phyloP scores from a whole-genome alignment of 2,113 vertebrate species.

The Oxygymnocypris stewartii region DNA sequence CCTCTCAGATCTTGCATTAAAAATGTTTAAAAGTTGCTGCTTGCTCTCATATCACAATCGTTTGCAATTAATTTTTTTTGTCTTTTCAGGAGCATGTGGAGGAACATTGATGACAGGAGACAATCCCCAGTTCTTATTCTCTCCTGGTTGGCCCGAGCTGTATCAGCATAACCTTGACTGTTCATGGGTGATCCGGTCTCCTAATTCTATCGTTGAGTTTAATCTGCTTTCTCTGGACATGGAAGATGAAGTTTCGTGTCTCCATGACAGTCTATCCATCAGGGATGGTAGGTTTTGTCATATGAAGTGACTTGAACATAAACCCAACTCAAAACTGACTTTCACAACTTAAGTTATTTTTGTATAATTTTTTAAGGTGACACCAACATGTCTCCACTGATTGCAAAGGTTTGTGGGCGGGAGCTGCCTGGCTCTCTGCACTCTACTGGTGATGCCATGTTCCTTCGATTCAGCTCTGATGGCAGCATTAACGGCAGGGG shows the following conservation, averaged over 20 bases:
- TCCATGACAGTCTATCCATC: constrained; percentile 83
- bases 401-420: constrained; percentile 84
- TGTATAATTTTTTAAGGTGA: constrained; percentile 72
- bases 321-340: background rate
- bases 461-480: constrained; percentile 84
- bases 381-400: constrained; percentile 72
- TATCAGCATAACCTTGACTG: constrained; percentile 80
- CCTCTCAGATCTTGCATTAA: background rate
- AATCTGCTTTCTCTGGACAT: constrained; percentile 85
- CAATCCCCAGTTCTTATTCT: constrained; percentile 81
- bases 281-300: constrained; percentile 79
- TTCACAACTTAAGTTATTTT: background rate
- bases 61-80: background rate
- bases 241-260: constrained; percentile 78
- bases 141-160: constrained; percentile 83
- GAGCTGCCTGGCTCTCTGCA: constrained; percentile 84
- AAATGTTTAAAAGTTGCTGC: background rate
- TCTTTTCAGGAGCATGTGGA: constrained; percentile 83
- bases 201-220: constrained; percentile 85
- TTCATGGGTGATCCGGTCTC: constrained; percentile 86
- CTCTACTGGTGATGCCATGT: constrained; percentile 88
- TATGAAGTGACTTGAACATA: background rate
- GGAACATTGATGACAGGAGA: constrained; percentile 76
- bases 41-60: background rate
- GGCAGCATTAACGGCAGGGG: constrained; percentile 71